Percentiles rank a stretch among this genome's conserved stretches.
Evolutionary conservation across 2,797 vertebrate genomes (phyloP).

Genomic region (Dermochelys coriacea): DNA sequence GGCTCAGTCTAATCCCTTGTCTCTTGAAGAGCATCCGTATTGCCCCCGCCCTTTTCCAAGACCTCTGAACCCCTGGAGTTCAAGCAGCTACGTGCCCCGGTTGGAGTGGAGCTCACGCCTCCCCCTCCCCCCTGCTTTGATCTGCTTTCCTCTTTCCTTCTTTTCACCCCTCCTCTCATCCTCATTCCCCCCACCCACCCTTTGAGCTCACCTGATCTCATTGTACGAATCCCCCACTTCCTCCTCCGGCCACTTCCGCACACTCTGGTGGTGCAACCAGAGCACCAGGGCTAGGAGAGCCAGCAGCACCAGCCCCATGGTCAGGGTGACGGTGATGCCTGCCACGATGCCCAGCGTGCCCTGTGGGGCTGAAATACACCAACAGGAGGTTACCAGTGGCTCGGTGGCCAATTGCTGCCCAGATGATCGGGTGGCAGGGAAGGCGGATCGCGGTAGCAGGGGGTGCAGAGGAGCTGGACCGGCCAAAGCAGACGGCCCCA

Average conservation of each 20-base stretch:
- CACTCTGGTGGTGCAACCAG: slow-evolving; percentile 84
- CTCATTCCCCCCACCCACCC: neutral
- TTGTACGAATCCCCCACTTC: slow-evolving; percentile 77
- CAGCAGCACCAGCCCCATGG: slow-evolving; percentile 84
- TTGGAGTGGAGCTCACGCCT: neutral
- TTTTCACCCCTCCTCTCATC: too few relatives aligned
- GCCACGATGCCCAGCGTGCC: slow-evolving; percentile 79
- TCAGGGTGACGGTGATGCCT: slow-evolving; percentile 81
- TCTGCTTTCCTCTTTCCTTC: too few relatives aligned
- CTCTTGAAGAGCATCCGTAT: neutral
- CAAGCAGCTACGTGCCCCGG: neutral
- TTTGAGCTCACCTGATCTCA: slow-evolving; percentile 71
- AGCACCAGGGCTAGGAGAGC: slow-evolving; percentile 80
- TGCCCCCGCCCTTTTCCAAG: too few relatives aligned
- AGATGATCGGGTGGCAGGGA: neutral
- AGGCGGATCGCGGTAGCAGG: too few relatives aligned
- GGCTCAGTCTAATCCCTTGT: neutral
- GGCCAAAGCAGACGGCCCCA: neutral
- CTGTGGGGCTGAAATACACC: slow-evolving; percentile 63
- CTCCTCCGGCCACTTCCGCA: slow-evolving; percentile 59
- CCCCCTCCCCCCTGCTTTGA: too few relatives aligned
- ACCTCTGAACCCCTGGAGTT: neutral
- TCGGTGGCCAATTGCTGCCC: neutral
- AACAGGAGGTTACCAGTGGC: neutral
- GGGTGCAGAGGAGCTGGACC: neutral